Base-by-base conservation (phyloP, 2,888 invertebrate species). In the Tanypteryx hageni region DNA sequence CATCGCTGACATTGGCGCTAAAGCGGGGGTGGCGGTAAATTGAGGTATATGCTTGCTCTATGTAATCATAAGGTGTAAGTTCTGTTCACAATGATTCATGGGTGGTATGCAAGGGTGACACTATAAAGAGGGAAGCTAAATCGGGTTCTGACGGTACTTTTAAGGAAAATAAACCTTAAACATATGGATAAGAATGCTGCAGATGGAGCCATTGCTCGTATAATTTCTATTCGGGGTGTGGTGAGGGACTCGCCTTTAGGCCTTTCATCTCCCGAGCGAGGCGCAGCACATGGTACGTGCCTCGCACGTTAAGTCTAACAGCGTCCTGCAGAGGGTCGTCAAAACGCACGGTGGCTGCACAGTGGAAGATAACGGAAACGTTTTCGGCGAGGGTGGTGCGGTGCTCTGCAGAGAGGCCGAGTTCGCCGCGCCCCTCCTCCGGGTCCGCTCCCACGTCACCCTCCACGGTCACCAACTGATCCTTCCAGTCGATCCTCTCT, bases 341-440 rank as follows among this genome's bases (percentile, higher is more conserved):
- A 27, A 92, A 92, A n/a, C 92, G 82, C 27, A 92, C 92, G 4
- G 92, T 86, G 68, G 92, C 92, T 10, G 92, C 92, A 13, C 64
- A 84, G 85, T 92, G 92, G 92, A 92, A 92, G 59, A 92, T 84
- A 0, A 92, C 68, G 5, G 92, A 92, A 0, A 84, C 84, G 16
- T 76, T 44, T 22, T n/a, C 8, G n/a, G 86, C 27, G 9, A 92
- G 56, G 0, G 27, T 13, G 11, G 14, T 5, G 13, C 92, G 92
- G 56, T 92, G 56, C n/a, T 92, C 68, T 0, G 61, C 18, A 0
- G 64, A 68, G n/a, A 92, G 84, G 16, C 64, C 92, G 14, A 92
- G 86, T 14, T 64, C 27, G 16, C 44, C 61, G 9, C 76, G 76
- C 4, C 92, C 92, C 22, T 64, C 31, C 44, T 92, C 92, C 1